phyloP scores from a whole-genome alignment of 92 coral and sea anemone species.

The Diadumene lineata region DNA sequence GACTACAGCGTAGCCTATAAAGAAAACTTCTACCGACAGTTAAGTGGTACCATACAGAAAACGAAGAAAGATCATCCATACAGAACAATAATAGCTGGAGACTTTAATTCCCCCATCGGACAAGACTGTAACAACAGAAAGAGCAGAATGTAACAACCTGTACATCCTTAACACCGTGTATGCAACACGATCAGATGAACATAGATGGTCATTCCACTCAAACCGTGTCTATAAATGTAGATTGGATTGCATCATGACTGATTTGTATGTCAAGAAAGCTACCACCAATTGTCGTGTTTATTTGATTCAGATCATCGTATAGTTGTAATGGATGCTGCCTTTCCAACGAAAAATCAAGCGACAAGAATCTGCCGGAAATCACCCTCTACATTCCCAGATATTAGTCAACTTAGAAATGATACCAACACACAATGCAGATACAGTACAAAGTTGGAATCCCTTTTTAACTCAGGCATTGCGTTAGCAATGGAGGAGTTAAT shows the following conservation, averaged over 20 bases:
- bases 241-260: conserved; percentile 21
- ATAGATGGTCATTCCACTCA: conserved; percentile 30
- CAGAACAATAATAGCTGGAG: conserved; percentile 14
- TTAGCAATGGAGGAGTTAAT: too few species aligned
- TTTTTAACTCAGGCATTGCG: background rate
- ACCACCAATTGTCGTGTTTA: conserved; percentile 19
- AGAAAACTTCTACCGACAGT: conserved; percentile 15
- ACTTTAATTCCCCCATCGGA: conserved; percentile 29
- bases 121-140: conserved; percentile 17
- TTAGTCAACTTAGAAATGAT: conserved; percentile 10
- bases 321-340: conserved; percentile 27
- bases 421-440: conserved; percentile 7
- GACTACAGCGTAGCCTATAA: conserved; percentile 15
- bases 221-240: conserved; percentile 22
- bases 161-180: background rate
- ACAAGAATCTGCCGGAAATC: background rate
- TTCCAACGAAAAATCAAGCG: conserved; percentile 12
- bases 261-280: conserved; percentile 19
- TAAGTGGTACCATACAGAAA: background rate
- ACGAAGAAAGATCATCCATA: conserved; percentile 8
- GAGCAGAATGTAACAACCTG: conserved; percentile 4
- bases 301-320: conserved; percentile 31
- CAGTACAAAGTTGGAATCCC: conserved; percentile 3
- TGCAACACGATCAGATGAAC: conserved; percentile 12
- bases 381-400: background rate